phyloP scores from a whole-genome alignment of 1,140 invertebrate genomes.

The Musca domestica region DNA sequence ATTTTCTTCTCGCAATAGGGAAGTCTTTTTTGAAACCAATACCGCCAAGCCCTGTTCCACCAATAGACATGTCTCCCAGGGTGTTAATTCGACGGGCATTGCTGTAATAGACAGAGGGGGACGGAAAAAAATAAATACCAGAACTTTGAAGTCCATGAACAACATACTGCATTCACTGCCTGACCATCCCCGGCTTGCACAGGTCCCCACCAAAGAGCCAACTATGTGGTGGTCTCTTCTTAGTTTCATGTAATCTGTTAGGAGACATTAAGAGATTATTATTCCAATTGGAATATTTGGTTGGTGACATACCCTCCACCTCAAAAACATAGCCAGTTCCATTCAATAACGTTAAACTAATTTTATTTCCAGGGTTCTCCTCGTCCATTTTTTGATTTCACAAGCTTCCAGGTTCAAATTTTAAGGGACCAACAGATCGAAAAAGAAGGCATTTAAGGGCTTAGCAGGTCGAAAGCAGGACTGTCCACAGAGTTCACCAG shows the following conservation, averaged over 20 bases:
- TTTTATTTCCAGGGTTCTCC: conserved; percentile 11
- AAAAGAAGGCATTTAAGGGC: too few species aligned
- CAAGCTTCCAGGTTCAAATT: too few species aligned
- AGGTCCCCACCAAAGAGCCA: conserved; percentile 63
- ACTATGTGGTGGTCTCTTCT: conserved; percentile 63
- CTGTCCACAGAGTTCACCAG: too few species aligned
- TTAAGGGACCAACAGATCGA: too few species aligned
- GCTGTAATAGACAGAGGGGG: conserved; percentile 58
- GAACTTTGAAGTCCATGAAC: too few species aligned
- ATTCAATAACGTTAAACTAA: conserved; percentile 45
- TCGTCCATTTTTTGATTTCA: too few species aligned
- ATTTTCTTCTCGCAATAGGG: conserved; percentile 32
- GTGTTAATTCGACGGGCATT: conserved; percentile 61
- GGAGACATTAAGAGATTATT: background rate
- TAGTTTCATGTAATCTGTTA: conserved; percentile 62
- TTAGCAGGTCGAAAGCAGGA: too few species aligned
- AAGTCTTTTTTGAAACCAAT: conserved; percentile 41
- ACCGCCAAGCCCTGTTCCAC: conserved; percentile 59
- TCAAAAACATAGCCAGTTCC: conserved; percentile 45
- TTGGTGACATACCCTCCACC: conserved; percentile 37
- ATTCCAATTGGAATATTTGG: too few species aligned
- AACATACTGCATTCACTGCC: conserved; percentile 38
- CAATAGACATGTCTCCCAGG: conserved; percentile 64
- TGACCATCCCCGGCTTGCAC: conserved; percentile 42
- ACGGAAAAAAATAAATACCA: too few species aligned